A percentile compares a stretch with the other conserved stretches of the same genome.
These are phyloP conservation scores for Gasteruption jaculator DNA, from an alignment of 2,888 invertebrate species.

Conservation along the genomic window DNA sequence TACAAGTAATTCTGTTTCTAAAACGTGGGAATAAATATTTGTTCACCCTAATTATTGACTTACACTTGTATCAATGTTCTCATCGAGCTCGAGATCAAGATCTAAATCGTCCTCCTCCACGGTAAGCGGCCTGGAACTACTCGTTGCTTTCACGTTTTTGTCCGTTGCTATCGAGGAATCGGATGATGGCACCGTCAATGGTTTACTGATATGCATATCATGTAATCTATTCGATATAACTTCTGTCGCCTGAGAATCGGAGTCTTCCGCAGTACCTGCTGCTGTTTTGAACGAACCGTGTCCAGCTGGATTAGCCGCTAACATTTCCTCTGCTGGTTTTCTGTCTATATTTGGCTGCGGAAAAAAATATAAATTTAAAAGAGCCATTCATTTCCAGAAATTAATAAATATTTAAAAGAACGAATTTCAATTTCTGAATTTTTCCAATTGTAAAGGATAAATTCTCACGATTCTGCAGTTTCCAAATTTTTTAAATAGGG, in stretches of 20 bases:
- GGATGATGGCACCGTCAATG: conserved; percentile 14
- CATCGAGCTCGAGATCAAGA: conserved; percentile 79
- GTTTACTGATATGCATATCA: conserved; percentile 31
- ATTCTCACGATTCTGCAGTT: background rate
- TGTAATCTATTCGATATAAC: conserved; percentile 31
- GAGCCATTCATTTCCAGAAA: background rate
- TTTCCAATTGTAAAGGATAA: too few relatives aligned
- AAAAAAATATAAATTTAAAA: conserved; percentile 25
- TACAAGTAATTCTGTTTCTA: too few relatives aligned
- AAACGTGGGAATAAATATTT: conserved; percentile 10
- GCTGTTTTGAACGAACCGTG: conserved; percentile 46
- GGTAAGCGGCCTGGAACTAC: conserved; percentile 39
- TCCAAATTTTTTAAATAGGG: too few relatives aligned
- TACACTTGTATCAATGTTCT: conserved; percentile 71
- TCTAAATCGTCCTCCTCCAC: conserved; percentile 69
- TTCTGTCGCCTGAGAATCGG: conserved; percentile 22
- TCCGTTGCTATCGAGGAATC: conserved; percentile 17
- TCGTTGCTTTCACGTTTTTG: conserved; percentile 28
- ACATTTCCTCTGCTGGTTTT: conserved; percentile 68
- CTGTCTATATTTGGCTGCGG: conserved; percentile 66
- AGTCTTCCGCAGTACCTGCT: conserved; percentile 6
- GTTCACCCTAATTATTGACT: conserved; percentile 33
- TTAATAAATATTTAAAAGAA: conserved; percentile 2
- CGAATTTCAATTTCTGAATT: background rate
- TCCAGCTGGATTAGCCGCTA: conserved; percentile 58